Percentiles rank a stretch among this genome's conserved stretches.
Evolutionary conservation across 2,888 invertebrate genomes (phyloP).

Genomic region (Rhagonycha fulva): DNA sequence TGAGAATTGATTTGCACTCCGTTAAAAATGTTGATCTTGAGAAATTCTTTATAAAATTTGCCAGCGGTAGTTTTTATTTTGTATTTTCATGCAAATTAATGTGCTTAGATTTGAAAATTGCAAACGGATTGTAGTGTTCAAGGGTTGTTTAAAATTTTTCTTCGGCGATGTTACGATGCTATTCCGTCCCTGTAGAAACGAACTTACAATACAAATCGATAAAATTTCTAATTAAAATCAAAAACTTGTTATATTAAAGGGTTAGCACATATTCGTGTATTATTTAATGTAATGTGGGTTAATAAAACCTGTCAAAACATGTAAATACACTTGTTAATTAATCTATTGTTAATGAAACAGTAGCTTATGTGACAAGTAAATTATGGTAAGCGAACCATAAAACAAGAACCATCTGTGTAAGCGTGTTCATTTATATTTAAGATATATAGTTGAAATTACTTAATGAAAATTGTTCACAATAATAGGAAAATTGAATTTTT

Average conservation of each 20-base stretch:
- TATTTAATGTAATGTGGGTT: constrained; percentile 14
- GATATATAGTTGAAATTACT: background rate
- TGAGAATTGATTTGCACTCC: too few species aligned
- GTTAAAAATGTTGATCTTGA: too few species aligned
- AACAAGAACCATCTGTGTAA: constrained; percentile 20
- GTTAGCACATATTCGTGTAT: background rate
- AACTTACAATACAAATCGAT: background rate
- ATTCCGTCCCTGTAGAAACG: too few species aligned
- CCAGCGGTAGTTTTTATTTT: too few species aligned
- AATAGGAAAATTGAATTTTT: constrained; percentile 26
- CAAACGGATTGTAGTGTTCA: too few species aligned
- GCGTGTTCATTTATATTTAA: constrained; percentile 7
- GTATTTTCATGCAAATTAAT: too few species aligned
- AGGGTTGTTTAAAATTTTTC: too few species aligned
- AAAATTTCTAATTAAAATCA: background rate
- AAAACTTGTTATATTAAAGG: background rate
- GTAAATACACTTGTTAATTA: constrained; percentile 21
- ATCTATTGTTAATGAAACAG: constrained; percentile 11
- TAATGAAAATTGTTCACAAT: background rate
- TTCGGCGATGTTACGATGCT: too few species aligned
- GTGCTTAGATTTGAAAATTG: too few species aligned
- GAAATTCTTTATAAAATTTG: too few species aligned
- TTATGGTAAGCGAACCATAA: constrained; percentile 19
- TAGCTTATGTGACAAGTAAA: constrained; percentile 16
- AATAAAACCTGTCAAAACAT: constrained; percentile 19